Percentiles rank a stretch among this genome's conserved stretches.
phyloP scores from a whole-genome alignment of 2,797 vertebrate species.

The Pangasius mekongensis region DNA sequence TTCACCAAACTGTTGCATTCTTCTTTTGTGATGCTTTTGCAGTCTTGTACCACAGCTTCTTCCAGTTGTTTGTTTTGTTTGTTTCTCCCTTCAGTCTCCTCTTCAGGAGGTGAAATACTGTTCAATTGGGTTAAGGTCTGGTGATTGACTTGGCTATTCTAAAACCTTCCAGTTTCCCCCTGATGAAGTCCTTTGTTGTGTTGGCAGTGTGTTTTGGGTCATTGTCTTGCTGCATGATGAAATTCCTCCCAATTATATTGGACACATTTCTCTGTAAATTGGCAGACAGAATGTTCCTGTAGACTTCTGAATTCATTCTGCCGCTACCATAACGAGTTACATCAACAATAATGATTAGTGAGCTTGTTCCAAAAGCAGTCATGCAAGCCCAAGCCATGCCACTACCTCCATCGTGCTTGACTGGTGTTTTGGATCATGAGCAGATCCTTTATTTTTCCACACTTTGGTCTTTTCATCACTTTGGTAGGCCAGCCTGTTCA shows the following conservation, averaged over 20 bases:
- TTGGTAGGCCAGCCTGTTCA: too few relatives aligned
- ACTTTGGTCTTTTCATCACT: not conserved
- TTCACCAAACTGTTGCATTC: not conserved
- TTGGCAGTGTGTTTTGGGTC: not conserved
- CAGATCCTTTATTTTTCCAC: not conserved
- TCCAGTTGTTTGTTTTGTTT: not conserved
- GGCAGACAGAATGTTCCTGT: too few relatives aligned
- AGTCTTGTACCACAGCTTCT: not conserved
- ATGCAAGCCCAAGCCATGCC: too few relatives aligned
- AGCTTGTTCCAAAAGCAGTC: not conserved
- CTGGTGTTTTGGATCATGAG: not conserved
- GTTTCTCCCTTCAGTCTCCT: not conserved
- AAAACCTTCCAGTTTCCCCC: not conserved
- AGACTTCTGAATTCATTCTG: not conserved
- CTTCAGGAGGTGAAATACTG: not conserved
- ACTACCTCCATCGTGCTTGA: not conserved
- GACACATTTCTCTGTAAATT: not conserved
- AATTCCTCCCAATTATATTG: not conserved
- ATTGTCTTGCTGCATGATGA: not conserved
- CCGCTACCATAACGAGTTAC: not conserved
- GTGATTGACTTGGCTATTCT: not conserved
- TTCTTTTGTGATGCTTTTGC: not conserved
- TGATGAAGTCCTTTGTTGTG: not conserved
- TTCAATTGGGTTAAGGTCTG: not conserved
- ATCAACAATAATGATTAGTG: not conserved